phyloP scores from a whole-genome alignment of 2,797 vertebrate genomes.

The Myotis planiceps region DNA sequence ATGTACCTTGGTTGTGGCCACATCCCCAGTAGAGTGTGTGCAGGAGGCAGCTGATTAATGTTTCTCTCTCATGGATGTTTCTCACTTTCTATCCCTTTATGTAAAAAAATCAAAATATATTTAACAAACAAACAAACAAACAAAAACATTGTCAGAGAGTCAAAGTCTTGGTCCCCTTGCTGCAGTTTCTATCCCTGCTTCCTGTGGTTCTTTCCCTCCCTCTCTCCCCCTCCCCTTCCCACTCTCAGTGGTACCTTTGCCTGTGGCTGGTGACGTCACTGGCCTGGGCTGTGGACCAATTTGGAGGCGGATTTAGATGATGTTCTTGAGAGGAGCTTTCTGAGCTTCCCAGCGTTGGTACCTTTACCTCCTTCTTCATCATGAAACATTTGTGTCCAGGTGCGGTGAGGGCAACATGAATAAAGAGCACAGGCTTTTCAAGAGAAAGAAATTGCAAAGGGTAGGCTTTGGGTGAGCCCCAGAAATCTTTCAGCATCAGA shows the following conservation, averaged over 20 bases:
- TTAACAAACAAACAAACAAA: too few relatives aligned
- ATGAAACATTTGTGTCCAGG: background rate
- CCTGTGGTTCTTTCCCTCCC: background rate
- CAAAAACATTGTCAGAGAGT: background rate
- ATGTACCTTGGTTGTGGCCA: too few relatives aligned
- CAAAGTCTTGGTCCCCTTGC: background rate
- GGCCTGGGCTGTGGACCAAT: background rate
- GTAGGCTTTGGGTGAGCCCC: background rate
- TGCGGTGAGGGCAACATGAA: background rate
- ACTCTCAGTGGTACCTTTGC: background rate
- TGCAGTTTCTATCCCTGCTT: background rate
- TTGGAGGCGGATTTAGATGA: background rate
- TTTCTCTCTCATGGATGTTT: too few relatives aligned
- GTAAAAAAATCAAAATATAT: too few relatives aligned
- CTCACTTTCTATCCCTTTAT: too few relatives aligned
- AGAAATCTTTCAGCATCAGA: background rate
- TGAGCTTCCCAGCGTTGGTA: background rate
- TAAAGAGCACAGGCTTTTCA: background rate
- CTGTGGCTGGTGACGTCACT: background rate
- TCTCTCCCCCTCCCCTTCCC: too few relatives aligned
- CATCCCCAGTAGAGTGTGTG: too few relatives aligned
- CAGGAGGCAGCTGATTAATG: too few relatives aligned
- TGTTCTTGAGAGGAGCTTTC: background rate
- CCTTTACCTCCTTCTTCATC: background rate
- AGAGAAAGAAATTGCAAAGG: background rate